Percentiles rank a stretch among this genome's conserved stretches.
phyloP scores from a whole-genome alignment of 2,113 vertebrate genomes.

The Cinclus mexicanus region DNA sequence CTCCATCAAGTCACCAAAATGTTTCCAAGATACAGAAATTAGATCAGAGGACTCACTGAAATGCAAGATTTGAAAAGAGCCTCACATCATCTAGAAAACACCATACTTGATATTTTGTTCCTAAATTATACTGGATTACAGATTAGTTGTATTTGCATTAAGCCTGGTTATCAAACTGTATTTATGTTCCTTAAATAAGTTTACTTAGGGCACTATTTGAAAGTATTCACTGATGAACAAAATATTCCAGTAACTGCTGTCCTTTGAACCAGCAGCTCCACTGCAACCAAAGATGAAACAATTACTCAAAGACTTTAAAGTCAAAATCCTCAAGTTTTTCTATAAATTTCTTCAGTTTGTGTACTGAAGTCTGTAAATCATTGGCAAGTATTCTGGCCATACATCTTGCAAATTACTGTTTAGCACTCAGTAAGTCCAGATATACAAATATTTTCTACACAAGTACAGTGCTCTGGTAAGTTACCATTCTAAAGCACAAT shows the following conservation, averaged over 20 bases:
- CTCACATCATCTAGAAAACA: background rate
- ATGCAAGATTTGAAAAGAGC: background rate
- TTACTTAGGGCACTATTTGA: background rate
- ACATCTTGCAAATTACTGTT: background rate
- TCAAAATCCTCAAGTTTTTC: background rate
- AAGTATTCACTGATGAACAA: background rate
- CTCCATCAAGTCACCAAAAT: background rate
- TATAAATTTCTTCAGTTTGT: background rate
- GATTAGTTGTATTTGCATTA: background rate
- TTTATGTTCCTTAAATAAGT: background rate
- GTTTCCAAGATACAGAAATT: background rate
- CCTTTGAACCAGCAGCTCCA: background rate
- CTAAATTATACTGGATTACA: background rate
- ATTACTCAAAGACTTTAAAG: background rate
- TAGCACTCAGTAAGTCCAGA: background rate
- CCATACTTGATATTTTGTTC: accelerated
- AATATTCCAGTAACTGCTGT: background rate
- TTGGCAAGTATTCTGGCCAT: background rate
- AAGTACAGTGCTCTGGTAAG: background rate
- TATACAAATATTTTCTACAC: background rate
- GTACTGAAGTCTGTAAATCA: background rate
- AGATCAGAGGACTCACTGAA: background rate
- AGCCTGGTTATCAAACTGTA: background rate
- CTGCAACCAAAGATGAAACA: background rate
- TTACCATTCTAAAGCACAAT: background rate